Conservation (phyloP, 92 coral and sea anemone genomes). For the Virgularia gustaviana region DNA sequence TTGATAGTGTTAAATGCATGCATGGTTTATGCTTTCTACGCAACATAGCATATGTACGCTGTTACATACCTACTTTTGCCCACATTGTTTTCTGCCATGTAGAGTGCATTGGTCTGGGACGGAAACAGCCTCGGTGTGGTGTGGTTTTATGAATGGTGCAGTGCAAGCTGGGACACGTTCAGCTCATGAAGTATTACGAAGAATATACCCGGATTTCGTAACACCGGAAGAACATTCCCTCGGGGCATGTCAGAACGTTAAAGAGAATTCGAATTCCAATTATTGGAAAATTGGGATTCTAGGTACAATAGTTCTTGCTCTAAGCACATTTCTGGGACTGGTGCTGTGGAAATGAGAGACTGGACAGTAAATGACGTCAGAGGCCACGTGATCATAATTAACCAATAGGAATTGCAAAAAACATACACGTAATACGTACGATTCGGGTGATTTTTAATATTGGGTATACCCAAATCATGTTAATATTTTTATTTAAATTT, state of each 20-base stretch:
- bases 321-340: neutral
- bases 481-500: too few species aligned
- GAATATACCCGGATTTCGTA: constrained; percentile 27
- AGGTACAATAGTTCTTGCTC: neutral
- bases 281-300: constrained; percentile 15
- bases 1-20: too few species aligned
- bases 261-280: neutral
- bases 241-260: too few species aligned
- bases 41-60: neutral
- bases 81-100: constrained; percentile 3
- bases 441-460: too few species aligned
- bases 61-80: neutral
- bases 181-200: constrained; percentile 66
- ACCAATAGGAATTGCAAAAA: too few species aligned
- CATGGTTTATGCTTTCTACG: neutral
- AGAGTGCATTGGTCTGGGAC: constrained; percentile 96
- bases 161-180: constrained; percentile 79
- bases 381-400: too few species aligned
- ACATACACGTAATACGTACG: too few species aligned
- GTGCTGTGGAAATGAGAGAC: neutral
- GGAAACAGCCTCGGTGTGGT: constrained; percentile 68
- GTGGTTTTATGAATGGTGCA: constrained; percentile 94
- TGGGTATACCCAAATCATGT: too few species aligned
- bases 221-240: neutral
- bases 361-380: neutral